Conservation (phyloP, 2,797 vertebrate species). For the Tokudaia tokunoshimensis region DNA sequence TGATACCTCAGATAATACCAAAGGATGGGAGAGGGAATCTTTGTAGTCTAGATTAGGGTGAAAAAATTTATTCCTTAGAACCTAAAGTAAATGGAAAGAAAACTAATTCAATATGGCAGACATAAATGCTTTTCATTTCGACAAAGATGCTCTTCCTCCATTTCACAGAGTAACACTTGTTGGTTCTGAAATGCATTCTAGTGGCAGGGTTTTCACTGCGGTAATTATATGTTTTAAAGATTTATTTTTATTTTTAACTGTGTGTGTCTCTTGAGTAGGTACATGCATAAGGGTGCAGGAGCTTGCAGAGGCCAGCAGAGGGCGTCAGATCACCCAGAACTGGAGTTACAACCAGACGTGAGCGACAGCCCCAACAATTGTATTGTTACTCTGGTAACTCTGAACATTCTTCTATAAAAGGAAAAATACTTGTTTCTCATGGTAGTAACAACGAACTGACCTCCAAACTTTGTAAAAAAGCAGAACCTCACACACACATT, state of each 20-base stretch:
- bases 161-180: neutral
- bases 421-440: neutral
- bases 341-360: neutral
- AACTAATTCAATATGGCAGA: neutral
- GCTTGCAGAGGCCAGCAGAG: neutral
- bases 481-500: neutral
- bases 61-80: neutral
- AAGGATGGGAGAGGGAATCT: neutral
- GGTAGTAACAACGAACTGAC: neutral
- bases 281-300: neutral
- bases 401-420: neutral
- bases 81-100: neutral
- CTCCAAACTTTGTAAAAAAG: neutral
- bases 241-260: neutral
- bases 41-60: neutral
- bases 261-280: too few relatives aligned
- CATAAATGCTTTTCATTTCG: conserved; percentile 21
- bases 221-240: neutral
- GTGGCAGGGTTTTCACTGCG: conserved; percentile 12
- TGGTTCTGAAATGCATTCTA: conserved; percentile 49
- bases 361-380: neutral
- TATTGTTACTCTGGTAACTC: neutral
- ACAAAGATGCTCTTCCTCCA: conserved; percentile 28
- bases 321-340: neutral
- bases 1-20: neutral